Base-by-base conservation (phyloP, 2,797 vertebrate species). In the Eleutherodactylus coqui region DNA sequence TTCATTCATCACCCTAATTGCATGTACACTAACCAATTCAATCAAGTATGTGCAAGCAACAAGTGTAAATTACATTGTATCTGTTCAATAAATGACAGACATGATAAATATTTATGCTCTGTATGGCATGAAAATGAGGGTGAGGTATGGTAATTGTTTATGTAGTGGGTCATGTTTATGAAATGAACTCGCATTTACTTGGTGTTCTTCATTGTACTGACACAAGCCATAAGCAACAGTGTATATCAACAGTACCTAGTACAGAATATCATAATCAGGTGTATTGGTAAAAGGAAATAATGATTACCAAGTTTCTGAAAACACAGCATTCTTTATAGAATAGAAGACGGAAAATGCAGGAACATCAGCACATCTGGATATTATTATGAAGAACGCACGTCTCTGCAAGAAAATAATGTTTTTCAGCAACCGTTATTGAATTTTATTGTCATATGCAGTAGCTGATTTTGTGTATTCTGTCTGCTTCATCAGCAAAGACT, bases 1-100 rank as follows among this genome's bases (percentile, higher is more conserved):
- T 80, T 84, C 82, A 84, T 87, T 80, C 82, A 87, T 87, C 86
- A 87, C 82, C 69, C 53, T 87, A 87, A 87, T 87, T 87, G 82
- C 55, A 75, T 47, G 72, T 75, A 75, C 69, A 67, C 86, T 87
- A 87, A 84, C 81, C 86, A 87, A 87, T 87, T 67, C 82, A 84
- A 87, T 87, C 82, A 84, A 87, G 81, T 87, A 53, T 83, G 53
- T 84, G 75, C 80, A 78, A 87, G 82, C 21, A 58, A 84, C 86
- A 87, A 75, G 86, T 69, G 53, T 75, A 84, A 87, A 84, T 87
- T 84, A 80, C 58, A 81, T 72, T 79, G 55, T 75, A 87, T 76
- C 45, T 69, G 82, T 76, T 80, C 82, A 81, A 84, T 84, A 87
- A 64, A 80, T 87, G 43, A 84, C 67, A 75, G 69, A 43, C 69